phyloP scores from a whole-genome alignment of 2,888 invertebrate genomes.

The Sisyra terminalis region DNA sequence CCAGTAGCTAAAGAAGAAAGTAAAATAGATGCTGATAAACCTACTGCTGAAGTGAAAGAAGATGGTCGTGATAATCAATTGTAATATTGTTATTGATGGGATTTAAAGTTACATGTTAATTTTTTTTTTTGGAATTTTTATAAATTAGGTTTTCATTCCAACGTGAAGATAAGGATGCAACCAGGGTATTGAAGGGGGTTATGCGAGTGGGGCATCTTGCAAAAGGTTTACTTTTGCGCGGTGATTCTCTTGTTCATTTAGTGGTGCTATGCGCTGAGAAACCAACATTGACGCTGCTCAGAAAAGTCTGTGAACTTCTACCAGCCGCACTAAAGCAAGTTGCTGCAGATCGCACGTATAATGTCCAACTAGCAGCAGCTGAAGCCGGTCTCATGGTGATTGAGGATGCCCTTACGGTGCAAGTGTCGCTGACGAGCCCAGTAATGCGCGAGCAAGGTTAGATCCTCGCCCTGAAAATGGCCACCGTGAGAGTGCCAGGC shows the following conservation, averaged over 20 bases:
- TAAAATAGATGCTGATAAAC: slow-evolving; percentile 28
- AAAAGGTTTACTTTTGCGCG: slow-evolving; percentile 76
- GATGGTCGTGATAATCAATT: slow-evolving; percentile 70
- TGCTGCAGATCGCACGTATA: slow-evolving; percentile 60
- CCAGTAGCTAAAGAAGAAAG: slow-evolving; percentile 22
- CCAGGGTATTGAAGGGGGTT: slow-evolving; percentile 80
- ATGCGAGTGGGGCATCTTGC: slow-evolving; percentile 91
- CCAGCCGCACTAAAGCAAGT: slow-evolving; percentile 61
- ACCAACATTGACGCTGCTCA: slow-evolving; percentile 74
- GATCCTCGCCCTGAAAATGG: slow-evolving; percentile 11
- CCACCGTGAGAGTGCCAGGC: slow-evolving; percentile 7
- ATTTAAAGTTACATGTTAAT: neutral
- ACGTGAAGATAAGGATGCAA: slow-evolving; percentile 38
- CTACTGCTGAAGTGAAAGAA: slow-evolving; percentile 30
- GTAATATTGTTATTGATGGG: slow-evolving; percentile 28
- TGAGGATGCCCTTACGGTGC: slow-evolving; percentile 63
- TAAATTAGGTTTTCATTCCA: slow-evolving; percentile 43
- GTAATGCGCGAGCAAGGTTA: slow-evolving; percentile 73
- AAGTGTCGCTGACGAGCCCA: slow-evolving; percentile 84
- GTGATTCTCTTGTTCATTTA: slow-evolving; percentile 78
- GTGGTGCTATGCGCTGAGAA: slow-evolving; percentile 92
- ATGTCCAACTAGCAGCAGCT: slow-evolving; percentile 66
- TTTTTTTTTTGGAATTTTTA: slow-evolving; percentile 14
- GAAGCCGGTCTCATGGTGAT: slow-evolving; percentile 73
- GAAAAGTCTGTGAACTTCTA: slow-evolving; percentile 71